These are phyloP conservation scores for Limonius californicus DNA, from an alignment of 1,140 invertebrate genomes.

Conservation along the genomic window DNA sequence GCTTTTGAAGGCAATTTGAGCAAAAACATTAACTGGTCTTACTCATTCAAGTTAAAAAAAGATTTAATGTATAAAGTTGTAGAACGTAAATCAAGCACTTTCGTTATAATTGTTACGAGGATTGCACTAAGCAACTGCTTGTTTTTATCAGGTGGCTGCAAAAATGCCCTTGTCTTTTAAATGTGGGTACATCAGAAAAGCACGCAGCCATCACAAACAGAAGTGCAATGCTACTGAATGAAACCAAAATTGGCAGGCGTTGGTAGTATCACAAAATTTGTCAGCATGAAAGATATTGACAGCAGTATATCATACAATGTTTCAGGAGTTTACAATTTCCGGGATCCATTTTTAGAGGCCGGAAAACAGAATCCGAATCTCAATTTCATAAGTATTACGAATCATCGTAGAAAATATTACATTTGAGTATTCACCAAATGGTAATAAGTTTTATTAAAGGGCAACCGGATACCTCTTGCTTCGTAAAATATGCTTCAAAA, in stretches of 20 bases:
- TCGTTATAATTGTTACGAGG: background rate
- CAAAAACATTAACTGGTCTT: background rate
- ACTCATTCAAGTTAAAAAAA: background rate
- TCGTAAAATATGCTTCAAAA: no score
- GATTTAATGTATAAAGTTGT: background rate
- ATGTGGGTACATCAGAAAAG: slow-evolving; percentile 4
- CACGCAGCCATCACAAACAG: slow-evolving; percentile 34
- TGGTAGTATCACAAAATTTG: slow-evolving; percentile 25
- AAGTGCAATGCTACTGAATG: slow-evolving; percentile 39
- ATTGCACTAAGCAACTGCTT: background rate
- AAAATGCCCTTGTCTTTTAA: slow-evolving; percentile 20
- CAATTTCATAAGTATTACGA: slow-evolving; percentile 11
- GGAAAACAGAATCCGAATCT: slow-evolving; percentile 18
- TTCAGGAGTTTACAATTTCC: slow-evolving; percentile 1
- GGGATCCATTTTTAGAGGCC: slow-evolving; percentile 23
- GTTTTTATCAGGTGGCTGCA: slow-evolving; percentile 45
- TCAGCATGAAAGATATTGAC: slow-evolving; percentile 25
- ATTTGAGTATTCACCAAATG: background rate
- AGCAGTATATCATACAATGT: slow-evolving; percentile 3
- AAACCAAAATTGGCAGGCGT: slow-evolving; percentile 31
- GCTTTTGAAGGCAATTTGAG: background rate
- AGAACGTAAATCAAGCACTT: background rate
- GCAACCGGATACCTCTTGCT: no score
- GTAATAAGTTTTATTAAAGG: slow-evolving; percentile 19
- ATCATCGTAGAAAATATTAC: background rate